Evolutionary conservation across 2,113 vertebrate species (phyloP), one percentile per base, ranked within the genome.

Genomic region (Lates calcarifer): DNA sequence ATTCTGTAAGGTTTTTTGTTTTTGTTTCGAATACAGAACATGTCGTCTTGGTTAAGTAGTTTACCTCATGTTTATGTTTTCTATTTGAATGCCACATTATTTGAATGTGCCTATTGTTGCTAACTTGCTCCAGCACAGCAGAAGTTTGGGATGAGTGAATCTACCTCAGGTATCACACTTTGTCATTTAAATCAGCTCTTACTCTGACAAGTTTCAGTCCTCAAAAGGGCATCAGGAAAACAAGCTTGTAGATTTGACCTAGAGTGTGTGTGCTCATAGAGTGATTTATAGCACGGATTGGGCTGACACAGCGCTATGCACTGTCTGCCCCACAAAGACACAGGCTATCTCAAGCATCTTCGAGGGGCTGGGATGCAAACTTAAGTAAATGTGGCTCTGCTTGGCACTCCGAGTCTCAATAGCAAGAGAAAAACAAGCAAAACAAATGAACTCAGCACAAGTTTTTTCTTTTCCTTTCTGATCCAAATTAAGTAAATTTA

Each of bases 161-260:
- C 41, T 0, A 63, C 20, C 35, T 63, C 37, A 41, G 79, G 49
- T 80, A 78, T 55, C 57, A 66, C 72, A 84, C 80, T 92, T 88
- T 20, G 83, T 90, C 88, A 88, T 87, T 89, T 86, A 91, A 89
- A 92, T 90, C 85, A 85, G 79, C 71, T 53, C 63, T 24, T 67
- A 49, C 58, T 24, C 61, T 77, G 80, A 89, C 79, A 84, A 80
- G 68, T 87, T 81, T 93, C 81, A 86, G 73, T 81, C 55, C 33
- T 63, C 69, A 76, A 91, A 92, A 91, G 88, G 85, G 84, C 87
- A 91, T 74, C 82, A 77, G 79, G 87, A 78, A 92, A 91, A 90
- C 82, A 87, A 87, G 74, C 74, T 64, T 62, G 57, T 65, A 68
- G 49, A 69, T 75, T 60, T 86, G 79, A 86, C 78, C 68, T 47